Evolutionary conservation across 1,140 invertebrate species (phyloP).

Genomic region (Drosophila bipectinata): DNA sequence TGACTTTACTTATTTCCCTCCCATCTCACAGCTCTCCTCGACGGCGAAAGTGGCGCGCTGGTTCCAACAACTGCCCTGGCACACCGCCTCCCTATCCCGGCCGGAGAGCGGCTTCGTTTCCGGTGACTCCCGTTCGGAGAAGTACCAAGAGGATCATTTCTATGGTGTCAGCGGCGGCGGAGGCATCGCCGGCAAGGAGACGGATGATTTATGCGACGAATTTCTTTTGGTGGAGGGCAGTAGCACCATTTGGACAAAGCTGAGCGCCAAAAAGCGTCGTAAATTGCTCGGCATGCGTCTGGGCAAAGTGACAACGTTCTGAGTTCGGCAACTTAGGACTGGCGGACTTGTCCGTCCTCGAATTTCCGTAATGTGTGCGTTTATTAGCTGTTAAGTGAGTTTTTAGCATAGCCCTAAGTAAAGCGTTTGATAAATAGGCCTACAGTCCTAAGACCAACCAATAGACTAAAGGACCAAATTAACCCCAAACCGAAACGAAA

Average conservation of each 20-base stretch:
- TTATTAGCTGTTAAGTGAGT: slow-evolving; percentile 78
- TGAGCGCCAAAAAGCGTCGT: slow-evolving; percentile 88
- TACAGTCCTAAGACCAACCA: slow-evolving; percentile 62
- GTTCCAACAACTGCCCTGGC: slow-evolving; percentile 88
- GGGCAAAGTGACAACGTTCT: slow-evolving; percentile 88
- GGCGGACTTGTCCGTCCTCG: background rate
- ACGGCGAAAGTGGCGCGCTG: slow-evolving; percentile 89
- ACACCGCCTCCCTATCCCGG: slow-evolving; percentile 86
- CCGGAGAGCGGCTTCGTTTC: slow-evolving; percentile 90
- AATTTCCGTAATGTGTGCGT: slow-evolving; percentile 70
- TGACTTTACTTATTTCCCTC: slow-evolving; percentile 49
- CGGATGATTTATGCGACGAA: slow-evolving; percentile 84
- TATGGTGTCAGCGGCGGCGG: slow-evolving; percentile 54
- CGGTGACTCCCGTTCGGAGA: slow-evolving; percentile 84
- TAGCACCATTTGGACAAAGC: slow-evolving; percentile 86
- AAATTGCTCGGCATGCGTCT: slow-evolving; percentile 87
- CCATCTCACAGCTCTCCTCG: slow-evolving; percentile 86
- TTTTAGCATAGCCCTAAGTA: slow-evolving; percentile 56
- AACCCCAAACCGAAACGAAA: slow-evolving; percentile 36
- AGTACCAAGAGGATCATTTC: slow-evolving; percentile 82
- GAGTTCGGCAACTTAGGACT: slow-evolving; percentile 41
- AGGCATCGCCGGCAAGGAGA: slow-evolving; percentile 82
- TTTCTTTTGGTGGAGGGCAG: slow-evolving; percentile 85
- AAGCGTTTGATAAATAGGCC: slow-evolving; percentile 47
- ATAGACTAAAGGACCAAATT: slow-evolving; percentile 80